Conservation (phyloP, 2,113 vertebrate genomes). For the Entomyzon cyanotis region DNA sequence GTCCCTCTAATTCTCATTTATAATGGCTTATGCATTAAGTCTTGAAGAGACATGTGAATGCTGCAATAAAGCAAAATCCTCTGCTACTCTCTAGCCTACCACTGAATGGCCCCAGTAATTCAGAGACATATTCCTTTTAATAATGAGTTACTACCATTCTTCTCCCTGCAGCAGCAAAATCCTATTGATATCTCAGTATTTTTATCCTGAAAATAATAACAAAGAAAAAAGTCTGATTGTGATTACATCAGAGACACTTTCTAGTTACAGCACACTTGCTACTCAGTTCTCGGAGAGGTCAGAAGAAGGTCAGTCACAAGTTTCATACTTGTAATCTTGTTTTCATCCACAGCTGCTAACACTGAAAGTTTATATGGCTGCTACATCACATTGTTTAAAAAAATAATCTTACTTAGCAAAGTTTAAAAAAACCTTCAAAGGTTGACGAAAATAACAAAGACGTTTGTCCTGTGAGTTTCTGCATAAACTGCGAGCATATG, state of each 20-base stretch:
- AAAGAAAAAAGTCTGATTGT: background rate
- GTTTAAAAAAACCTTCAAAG: background rate
- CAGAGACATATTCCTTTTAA: background rate
- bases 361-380: background rate
- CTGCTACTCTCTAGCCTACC: background rate
- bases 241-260: background rate
- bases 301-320: conserved; percentile 21
- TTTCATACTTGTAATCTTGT: conserved; percentile 1
- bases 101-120: background rate
- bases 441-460: background rate
- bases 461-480: background rate
- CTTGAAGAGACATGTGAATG: background rate
- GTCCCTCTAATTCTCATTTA: background rate
- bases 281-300: background rate
- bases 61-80: background rate
- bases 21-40: background rate
- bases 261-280: background rate
- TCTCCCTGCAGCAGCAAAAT: background rate
- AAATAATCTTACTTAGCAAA: background rate
- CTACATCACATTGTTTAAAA: background rate
- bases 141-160: background rate
- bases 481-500: accelerated
- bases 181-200: background rate
- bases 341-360: background rate
- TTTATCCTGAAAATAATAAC: background rate